Evolutionary conservation across 2,113 vertebrate genomes (phyloP), one percentile per base, ranked within the genome.

Genomic region (Dasyornis broadbenti): DNA sequence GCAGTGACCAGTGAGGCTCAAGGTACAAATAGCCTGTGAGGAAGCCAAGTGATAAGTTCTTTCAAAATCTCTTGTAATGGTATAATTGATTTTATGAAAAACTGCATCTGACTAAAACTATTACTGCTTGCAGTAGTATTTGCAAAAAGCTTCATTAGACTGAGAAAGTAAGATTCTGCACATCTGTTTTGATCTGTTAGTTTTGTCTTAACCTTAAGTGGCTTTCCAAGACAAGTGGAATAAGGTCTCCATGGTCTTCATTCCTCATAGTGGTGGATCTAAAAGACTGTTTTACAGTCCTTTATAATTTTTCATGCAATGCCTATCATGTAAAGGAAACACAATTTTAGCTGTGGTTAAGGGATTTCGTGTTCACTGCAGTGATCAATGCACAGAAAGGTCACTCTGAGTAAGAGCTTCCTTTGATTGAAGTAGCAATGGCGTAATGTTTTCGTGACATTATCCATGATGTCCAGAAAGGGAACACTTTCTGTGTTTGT

Each of bases 241-340:
- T 35, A 42, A 35, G 7, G 10, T 71, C 37, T 82, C 14, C 0
- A 0, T 0, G 0, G 12, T 59, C 33, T 73, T 78, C 20, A 12
- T 84, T 92, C 44, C 52, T 56, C 60, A 6, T 12, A 26, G 10
- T 44, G 40, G 35, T 87, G 10, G 13, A 64, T 44, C n/a, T 89
- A 33, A 85, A 78, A 39, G 37, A 28, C 23, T 69, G 10, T 3
- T 57, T 71, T 64, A 42, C 18, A 30, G 17, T 28, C 4, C 23
- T 33, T 59, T 14, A 28, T 52, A 1, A 21, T 47, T 56, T 85
- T 59, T 77, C 13, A 15, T 0, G 2, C 9, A 33, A 27, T 68
- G 39, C 2, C 9, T 53, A 11, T 63, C 17, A 21, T 11, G 9
- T 30, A 79, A 82, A 66, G 26, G 18, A 87, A 52, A 22, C 4